These are phyloP conservation scores for Turdus rufiventris DNA, from an alignment of 2,113 vertebrate genomes.

Conservation along the genomic window DNA sequence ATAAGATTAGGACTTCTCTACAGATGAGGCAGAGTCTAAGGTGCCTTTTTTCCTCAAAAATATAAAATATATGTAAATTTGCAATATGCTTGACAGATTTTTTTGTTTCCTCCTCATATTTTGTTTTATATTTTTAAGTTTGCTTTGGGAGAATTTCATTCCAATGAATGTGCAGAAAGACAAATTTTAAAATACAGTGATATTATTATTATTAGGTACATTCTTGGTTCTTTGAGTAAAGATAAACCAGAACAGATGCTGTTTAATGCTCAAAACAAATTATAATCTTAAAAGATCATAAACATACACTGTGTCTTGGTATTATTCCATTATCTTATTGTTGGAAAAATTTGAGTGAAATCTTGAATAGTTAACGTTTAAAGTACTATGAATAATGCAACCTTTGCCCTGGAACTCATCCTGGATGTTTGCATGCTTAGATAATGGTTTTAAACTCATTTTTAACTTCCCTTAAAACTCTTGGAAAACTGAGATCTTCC, in stretches of 20 bases:
- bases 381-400: neutral
- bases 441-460: neutral
- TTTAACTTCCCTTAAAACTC: neutral
- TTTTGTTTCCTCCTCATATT: neutral
- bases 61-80: neutral
- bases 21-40: neutral
- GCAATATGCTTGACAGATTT: neutral
- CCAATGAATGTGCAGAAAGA: neutral
- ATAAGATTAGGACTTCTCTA: neutral
- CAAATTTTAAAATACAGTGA: neutral
- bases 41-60: neutral
- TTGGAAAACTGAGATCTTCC: neutral
- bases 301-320: slow-evolving; percentile 14
- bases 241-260: slow-evolving; percentile 43
- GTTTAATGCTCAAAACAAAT: slow-evolving; percentile 51
- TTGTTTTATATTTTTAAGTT: neutral
- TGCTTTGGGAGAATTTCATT: neutral
- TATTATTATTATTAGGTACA: neutral
- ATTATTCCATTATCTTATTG: slow-evolving; percentile 5
- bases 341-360: neutral
- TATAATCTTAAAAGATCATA: slow-evolving; percentile 23
- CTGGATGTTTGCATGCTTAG: neutral
- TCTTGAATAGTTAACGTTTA: neutral
- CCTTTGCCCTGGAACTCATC: neutral
- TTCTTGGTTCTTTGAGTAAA: slow-evolving; percentile 7